phyloP scores from a whole-genome alignment of 2,888 invertebrate genomes.

The Metellina segmentata region DNA sequence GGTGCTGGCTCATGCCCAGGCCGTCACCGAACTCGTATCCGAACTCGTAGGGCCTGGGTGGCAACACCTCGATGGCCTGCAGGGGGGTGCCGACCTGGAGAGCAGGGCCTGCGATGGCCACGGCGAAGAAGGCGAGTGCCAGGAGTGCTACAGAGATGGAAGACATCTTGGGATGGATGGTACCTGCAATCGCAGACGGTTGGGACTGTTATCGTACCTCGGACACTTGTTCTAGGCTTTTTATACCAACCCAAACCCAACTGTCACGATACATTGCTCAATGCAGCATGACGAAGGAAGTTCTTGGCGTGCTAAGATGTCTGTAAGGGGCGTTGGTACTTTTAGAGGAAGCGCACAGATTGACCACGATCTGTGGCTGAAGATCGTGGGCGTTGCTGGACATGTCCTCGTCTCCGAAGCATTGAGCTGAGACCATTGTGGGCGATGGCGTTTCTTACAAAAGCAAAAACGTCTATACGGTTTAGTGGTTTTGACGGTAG shows the following conservation, averaged over 20 bases:
- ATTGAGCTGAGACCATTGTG: no score
- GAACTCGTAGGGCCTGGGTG: slow-evolving; percentile 42
- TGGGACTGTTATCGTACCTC: neutral
- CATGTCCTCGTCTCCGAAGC: no score
- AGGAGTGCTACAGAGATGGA: neutral
- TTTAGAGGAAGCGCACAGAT: neutral
- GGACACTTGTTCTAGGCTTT: neutral
- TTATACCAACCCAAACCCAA: neutral
- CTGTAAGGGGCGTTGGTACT: neutral
- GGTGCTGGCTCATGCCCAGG: slow-evolving; percentile 41
- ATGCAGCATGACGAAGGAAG: neutral
- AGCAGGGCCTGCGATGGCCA: neutral
- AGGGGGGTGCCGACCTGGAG: neutral
- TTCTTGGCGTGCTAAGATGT: neutral
- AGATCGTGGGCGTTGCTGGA: no score
- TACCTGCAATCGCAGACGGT: neutral
- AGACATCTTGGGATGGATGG: slow-evolving; percentile 16
- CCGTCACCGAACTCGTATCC: slow-evolving; percentile 14
- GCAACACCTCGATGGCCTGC: neutral
- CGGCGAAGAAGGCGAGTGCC: neutral
- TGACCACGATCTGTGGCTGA: no score
- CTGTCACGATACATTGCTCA: neutral
- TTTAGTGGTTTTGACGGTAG: no score
- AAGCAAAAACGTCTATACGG: no score
- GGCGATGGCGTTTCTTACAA: no score